Base-by-base conservation (phyloP, 2,888 invertebrate species). In the Morpho helenor region DNA sequence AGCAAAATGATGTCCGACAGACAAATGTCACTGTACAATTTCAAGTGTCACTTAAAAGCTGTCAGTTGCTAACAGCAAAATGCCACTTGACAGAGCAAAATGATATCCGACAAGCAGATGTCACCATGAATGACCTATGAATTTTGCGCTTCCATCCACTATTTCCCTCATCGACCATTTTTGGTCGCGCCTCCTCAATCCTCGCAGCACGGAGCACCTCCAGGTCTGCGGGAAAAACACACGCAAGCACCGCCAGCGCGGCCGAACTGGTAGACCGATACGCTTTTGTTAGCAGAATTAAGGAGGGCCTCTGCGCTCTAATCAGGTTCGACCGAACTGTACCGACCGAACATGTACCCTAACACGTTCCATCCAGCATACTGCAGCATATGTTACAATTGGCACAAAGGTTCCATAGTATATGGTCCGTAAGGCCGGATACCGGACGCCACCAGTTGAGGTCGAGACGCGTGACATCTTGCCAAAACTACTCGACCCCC, bases 91-190 rank as follows among this genome's bases (percentile, higher is more conserved):
- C 16, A 16, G 16, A 16, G 16, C 16, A 16, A 16, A 16, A 16
- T 1, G 16, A 16, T 16, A 16, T 16, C 16, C 16, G 16, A 16
- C 16, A 16, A 16, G 16, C 16, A 16, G 16, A 16, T 16, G 16
- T 16, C 16, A 16, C 16, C 92, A 91, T 92, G 92, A 92, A 91
- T 92, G 92, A 92, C 92, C 92, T 23, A 4, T 23, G 23, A 23
- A 23, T 23, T 23, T 23, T 23, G 23, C 23, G 23, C 23, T 23
- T 23, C 23, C 23, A 23, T 23, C 23, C 23, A 23, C 23, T 23
- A 4, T 23, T 23, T 23, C 23, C 23, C 23, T 23, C 23, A 23
- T 23, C 23, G 4, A 23, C 23, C 23, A 23, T 23, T 23, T 23
- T 23, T 23, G 23, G 23, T 3, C 23, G 23, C 23, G 23, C 23